phyloP scores from a whole-genome alignment of 2,888 invertebrate genomes.

The Aspidapion aeneum region DNA sequence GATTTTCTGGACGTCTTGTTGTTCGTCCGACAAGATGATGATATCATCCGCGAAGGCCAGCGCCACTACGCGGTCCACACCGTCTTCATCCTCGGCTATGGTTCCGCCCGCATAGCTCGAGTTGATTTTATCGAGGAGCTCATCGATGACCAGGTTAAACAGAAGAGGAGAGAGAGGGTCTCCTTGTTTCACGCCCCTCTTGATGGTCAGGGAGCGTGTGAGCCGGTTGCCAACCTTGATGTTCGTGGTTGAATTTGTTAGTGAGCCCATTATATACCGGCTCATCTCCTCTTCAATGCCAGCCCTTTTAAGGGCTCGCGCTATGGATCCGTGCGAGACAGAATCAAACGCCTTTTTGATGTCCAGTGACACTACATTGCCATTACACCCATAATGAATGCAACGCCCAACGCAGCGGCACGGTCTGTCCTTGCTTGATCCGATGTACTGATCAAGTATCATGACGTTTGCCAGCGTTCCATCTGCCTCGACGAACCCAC shows the following conservation, averaged over 20 bases:
- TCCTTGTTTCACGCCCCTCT: slow-evolving; percentile 35
- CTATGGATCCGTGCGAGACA: slow-evolving; percentile 23
- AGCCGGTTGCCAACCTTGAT: slow-evolving; percentile 12
- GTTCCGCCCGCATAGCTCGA: not conserved
- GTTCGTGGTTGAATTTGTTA: slow-evolving; percentile 11
- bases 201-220: slow-evolving; percentile 21
- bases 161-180: slow-evolving; percentile 39
- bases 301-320: slow-evolving; percentile 17
- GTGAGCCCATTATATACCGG: not conserved
- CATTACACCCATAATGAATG: not conserved
- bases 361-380: slow-evolving; percentile 23
- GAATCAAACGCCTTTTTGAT: slow-evolving; percentile 28
- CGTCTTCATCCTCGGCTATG: too few species aligned
- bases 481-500: slow-evolving; percentile 38
- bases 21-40: slow-evolving; percentile 17
- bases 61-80: not conserved
- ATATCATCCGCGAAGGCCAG: slow-evolving; percentile 29
- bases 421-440: slow-evolving; percentile 1
- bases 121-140: slow-evolving; percentile 21
- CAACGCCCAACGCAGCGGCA: too few species aligned
- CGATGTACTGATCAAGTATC: slow-evolving; percentile 30
- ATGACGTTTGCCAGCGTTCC: slow-evolving; percentile 41
- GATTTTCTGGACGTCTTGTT: slow-evolving; percentile 9
- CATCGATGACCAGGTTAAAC: slow-evolving; percentile 34
- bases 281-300: slow-evolving; percentile 10